A percentile compares a stretch with the other conserved stretches of the same genome.
Evolutionary conservation across 2,113 vertebrate species (phyloP).

Genomic region (Syngnathus typhle): DNA sequence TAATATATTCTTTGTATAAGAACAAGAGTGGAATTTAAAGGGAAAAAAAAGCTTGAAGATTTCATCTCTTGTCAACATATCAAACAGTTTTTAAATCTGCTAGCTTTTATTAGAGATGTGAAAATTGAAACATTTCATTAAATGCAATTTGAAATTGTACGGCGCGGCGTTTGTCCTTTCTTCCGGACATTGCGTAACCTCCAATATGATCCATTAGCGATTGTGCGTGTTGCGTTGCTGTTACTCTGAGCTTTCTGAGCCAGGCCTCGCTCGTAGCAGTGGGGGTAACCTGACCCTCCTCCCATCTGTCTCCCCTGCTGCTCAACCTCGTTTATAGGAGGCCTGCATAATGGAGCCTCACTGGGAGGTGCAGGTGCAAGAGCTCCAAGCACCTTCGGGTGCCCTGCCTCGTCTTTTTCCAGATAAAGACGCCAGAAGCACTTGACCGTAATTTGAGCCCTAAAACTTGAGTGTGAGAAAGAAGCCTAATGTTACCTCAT

Average conservation of each 20-base stretch:
- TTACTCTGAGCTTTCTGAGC: slow-evolving; percentile 60
- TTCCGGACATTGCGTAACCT: slow-evolving; percentile 1
- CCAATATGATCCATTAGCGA: slow-evolving; percentile 11
- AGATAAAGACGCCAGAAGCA: slow-evolving; percentile 46
- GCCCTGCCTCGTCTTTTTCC: slow-evolving; percentile 35
- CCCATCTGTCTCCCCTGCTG: slow-evolving; percentile 77
- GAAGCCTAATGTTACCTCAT: slow-evolving; percentile 46
- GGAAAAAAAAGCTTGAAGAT: slow-evolving; percentile 54
- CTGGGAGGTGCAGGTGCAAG: slow-evolving; percentile 66
- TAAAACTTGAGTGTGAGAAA: slow-evolving; percentile 32
- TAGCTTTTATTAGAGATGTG: slow-evolving; percentile 72
- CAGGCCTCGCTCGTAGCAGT: slow-evolving; percentile 43
- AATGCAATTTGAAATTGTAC: slow-evolving; percentile 67
- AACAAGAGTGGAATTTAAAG: slow-evolving; percentile 18
- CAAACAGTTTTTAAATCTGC: slow-evolving; percentile 72
- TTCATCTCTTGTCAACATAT: slow-evolving; percentile 68
- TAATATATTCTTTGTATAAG: slow-evolving; percentile 72
- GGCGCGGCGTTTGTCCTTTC: neutral
- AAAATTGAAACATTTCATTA: slow-evolving; percentile 74
- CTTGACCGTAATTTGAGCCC: slow-evolving; percentile 57
- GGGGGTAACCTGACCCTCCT: slow-evolving; percentile 74
- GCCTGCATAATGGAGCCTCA: slow-evolving; percentile 56
- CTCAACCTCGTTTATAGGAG: slow-evolving; percentile 44
- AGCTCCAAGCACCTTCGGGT: slow-evolving; percentile 54
- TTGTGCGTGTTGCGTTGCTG: slow-evolving; percentile 5